These are phyloP conservation scores for Eilema sororculum DNA, from an alignment of 2,888 invertebrate species.

Conservation along the genomic window DNA sequence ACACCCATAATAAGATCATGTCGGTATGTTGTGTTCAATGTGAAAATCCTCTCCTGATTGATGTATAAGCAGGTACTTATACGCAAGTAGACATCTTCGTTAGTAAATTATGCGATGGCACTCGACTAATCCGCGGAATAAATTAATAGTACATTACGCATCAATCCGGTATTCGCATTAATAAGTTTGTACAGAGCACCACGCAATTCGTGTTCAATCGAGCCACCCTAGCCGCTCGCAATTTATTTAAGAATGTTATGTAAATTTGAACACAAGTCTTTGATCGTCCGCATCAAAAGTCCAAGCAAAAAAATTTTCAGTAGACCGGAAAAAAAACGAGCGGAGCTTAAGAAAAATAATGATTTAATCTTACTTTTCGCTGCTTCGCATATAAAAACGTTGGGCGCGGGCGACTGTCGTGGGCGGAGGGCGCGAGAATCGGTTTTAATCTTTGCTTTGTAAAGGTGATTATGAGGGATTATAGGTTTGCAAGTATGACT, in stretches of 20 bases:
- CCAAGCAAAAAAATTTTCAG: conserved; percentile 83
- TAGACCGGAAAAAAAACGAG: conserved; percentile 80
- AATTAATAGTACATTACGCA: conserved; percentile 82
- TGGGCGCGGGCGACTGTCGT: conserved; percentile 63
- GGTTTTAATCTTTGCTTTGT: conserved; percentile 88
- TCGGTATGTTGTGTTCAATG: neutral
- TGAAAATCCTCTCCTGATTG: conserved; percentile 8
- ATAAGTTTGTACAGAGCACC: conserved; percentile 77
- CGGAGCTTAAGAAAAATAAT: conserved; percentile 87
- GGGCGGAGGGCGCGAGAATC: conserved; percentile 78
- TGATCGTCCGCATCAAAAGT: conserved; percentile 87
- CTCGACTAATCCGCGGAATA: conserved; percentile 76
- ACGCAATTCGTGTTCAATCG: conserved; percentile 65
- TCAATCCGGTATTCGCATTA: conserved; percentile 77
- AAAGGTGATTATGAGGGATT: conserved; percentile 88
- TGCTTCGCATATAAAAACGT: conserved; percentile 86
- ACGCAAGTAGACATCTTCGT: conserved; percentile 31
- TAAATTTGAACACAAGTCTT: conserved; percentile 87
- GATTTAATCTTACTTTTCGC: conserved; percentile 87
- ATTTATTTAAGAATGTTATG: conserved; percentile 88
- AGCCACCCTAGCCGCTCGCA: conserved; percentile 73
- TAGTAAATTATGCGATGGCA: conserved; percentile 68
- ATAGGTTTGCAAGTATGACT: conserved; percentile 87
- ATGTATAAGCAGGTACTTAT: neutral
- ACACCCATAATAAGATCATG: conserved; percentile 10